Base-by-base conservation (phyloP, 2,797 vertebrate species). In the Phalanger gymnotis region DNA sequence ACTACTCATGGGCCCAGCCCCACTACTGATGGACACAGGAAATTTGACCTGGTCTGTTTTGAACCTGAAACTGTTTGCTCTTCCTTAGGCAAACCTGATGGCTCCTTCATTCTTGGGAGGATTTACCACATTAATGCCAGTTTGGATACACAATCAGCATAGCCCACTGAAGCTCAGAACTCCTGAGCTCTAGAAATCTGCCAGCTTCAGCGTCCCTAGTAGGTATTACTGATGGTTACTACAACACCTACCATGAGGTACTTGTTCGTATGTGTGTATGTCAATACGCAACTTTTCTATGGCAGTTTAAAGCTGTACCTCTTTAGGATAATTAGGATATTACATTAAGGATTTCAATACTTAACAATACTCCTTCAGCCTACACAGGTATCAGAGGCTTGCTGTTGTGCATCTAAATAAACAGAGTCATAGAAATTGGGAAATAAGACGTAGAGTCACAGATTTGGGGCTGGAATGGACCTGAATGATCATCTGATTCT, bases 1-100 rank as follows among this genome's bases (percentile, higher is more conserved):
- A 92, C 92, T 94, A n/a, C 81, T 95, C 94, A 93, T 30, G 90
- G 96, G 73, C 93, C 93, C 90, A 54, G 19, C 47, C 87, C 28
- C 61, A 5, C 90, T 6, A n/a, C 4, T n/a, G 34, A 66, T n/a
- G 14, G 31, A 31, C 31, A 66, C 58, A 66, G 31, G 13, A 73
- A 73, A 73, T 40, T 73, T 7, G n/a, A 73, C n/a, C 66, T 40
- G n/a, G 19, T 40, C 34, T 40, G 16, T 73, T n/a, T 40, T 40
- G 66, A 81, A 40, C 19, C n/a, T 47, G n/a, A 2, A 19, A 81
- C 12, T 25, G n/a, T 81, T 47, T 81, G 6, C n/a, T 47, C 66
- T 30, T 40, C n/a, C 3, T 81, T 22, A 47, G n/a, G 22, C 66
- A 81, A n/a, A 81, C 34, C 16, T 81, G 19, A 19, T 47, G n/a